Conservation (phyloP, 2,797 vertebrate genomes). For the Toxotes lorentzi region DNA sequence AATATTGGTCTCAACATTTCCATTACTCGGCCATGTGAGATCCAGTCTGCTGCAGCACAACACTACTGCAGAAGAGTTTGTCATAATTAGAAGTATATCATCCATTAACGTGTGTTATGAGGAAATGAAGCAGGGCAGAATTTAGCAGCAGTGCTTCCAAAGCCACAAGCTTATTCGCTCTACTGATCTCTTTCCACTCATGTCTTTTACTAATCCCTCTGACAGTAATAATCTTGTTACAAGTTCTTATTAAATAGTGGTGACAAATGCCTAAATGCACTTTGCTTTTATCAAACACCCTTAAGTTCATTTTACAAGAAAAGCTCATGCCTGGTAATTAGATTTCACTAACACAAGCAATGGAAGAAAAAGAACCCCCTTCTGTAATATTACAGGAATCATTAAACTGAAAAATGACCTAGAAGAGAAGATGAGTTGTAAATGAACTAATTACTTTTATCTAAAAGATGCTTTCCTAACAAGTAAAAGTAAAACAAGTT, state of each 20-base stretch:
- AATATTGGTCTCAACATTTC: neutral
- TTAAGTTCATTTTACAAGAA: slow-evolving; percentile 10
- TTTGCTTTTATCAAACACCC: slow-evolving; percentile 3
- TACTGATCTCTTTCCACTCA: neutral
- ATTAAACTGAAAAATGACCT: neutral
- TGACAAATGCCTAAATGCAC: slow-evolving; percentile 1
- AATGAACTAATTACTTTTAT: neutral
- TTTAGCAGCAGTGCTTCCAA: neutral
- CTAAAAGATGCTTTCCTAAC: neutral
- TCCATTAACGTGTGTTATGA: neutral
- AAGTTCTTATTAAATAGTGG: neutral
- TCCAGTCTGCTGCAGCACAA: neutral
- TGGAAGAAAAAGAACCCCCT: neutral
- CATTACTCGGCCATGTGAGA: neutral
- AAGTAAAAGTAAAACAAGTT: no score
- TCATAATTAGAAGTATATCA: neutral
- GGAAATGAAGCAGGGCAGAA: neutral
- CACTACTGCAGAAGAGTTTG: neutral
- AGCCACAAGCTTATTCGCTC: neutral
- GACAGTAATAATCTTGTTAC: slow-evolving; percentile 3
- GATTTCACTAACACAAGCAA: neutral
- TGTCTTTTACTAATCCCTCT: neutral
- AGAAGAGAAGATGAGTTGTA: no score
- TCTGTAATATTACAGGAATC: neutral
- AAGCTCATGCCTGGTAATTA: neutral